Evolutionary conservation across 2,113 vertebrate genomes (phyloP), one percentile per base, ranked within the genome.

Genomic region (Patagioenas fasciata): DNA sequence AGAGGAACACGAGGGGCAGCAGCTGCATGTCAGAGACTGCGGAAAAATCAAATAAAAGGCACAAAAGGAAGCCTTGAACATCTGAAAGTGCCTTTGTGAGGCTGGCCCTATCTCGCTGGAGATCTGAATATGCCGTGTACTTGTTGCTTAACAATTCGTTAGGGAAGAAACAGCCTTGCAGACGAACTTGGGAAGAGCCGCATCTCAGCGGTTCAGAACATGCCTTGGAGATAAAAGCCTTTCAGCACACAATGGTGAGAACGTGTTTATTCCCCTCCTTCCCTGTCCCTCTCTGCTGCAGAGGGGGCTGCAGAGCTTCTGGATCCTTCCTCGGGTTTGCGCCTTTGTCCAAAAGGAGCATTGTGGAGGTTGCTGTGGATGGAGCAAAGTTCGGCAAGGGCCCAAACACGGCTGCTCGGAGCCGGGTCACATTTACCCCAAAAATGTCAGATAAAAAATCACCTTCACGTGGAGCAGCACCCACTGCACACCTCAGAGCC

Each of bases 21-120:
- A 36, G 73, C 2, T 53, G 88, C 73, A 78, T 85, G 80, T 29
- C 61, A 64, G 94, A 66, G 71, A 19, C n/a, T 50, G 15, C 17
- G 17, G 18, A 47, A 23, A 38, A 25, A 38, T 26, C 62, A 56
- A 3, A 56, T 51, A 51, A 51, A 51, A 24, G 1, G 62, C 77
- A 91, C 82, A 94, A 96, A 97, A 88, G 91, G 86, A 94, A 95
- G 77, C 91, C 95, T 87, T 94, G 95, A 96, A 65, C 60, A 38
- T 48, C 12, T 40, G 87, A 80, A 73, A 94, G 75, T 2, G 85
- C 85, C 86, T 95, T 88, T 86, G 83, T 82, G 85, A 93, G 62
- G 73, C 89, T 29, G 74, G 34, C 24, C 32, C 42, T 92, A 47
- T 66, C 92, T 70, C 29, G 36, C 5, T 13, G 32, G 56, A n/a